phyloP scores from a whole-genome alignment of 2,888 invertebrate genomes.

The Ophioninae sp. region DNA sequence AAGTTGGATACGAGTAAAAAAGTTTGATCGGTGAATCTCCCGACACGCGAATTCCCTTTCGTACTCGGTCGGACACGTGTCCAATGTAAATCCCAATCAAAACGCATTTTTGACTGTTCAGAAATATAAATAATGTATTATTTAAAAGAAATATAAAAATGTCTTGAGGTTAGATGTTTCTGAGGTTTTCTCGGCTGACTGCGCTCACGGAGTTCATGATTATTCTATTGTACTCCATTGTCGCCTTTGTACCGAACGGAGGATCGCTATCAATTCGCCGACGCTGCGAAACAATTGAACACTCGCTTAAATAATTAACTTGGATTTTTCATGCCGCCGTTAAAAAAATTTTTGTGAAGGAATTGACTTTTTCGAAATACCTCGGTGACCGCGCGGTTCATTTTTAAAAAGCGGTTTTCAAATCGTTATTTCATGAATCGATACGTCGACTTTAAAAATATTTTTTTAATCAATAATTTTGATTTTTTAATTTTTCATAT shows the following conservation, averaged over 20 bases:
- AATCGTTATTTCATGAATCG: too few species aligned
- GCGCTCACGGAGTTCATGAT: constrained; percentile 6
- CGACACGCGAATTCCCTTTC: background rate
- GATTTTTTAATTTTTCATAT: too few species aligned
- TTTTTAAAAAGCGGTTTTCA: too few species aligned
- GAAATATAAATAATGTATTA: background rate
- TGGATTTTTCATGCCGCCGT: too few species aligned
- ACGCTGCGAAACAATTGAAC: constrained; percentile 47
- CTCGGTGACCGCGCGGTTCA: too few species aligned
- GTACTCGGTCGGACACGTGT: background rate
- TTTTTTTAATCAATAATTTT: too few species aligned
- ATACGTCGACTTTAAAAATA: too few species aligned
- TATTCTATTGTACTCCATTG: constrained; percentile 49
- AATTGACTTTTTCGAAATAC: too few species aligned
- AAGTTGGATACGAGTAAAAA: background rate
- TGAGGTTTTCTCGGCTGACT: constrained; percentile 27
- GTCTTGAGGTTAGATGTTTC: background rate
- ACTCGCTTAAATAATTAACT: background rate
- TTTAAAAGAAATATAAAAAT: background rate
- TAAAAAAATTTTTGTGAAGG: too few species aligned
- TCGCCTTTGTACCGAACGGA: constrained; percentile 31
- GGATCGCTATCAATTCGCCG: constrained; percentile 52
- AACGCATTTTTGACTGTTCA: constrained; percentile 7
- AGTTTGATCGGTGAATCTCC: background rate
- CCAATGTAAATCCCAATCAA: constrained; percentile 10